Base-by-base conservation (phyloP, 2,797 vertebrate genomes). In the Urocyon cinereoargenteus region DNA sequence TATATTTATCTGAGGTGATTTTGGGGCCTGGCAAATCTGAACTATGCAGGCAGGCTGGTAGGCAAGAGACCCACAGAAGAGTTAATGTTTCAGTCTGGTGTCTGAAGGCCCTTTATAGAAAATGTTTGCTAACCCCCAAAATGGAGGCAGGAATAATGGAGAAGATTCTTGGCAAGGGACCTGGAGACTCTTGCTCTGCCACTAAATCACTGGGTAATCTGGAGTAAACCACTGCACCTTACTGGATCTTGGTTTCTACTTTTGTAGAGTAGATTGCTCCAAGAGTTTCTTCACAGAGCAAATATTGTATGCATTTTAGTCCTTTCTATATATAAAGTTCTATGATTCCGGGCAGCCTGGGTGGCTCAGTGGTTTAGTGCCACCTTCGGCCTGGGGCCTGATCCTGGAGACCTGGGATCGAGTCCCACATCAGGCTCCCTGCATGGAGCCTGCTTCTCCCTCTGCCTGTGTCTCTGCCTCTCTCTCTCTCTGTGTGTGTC, bases 211-310 rank as follows among this genome's bases (percentile, higher is more conserved):
- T 85, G 36, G 21, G 28, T 49, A 88, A 87, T 86, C 10, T 86
- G 70, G 2, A 49, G 5, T 86, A 94, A 96, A 82, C 45, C 6
- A 36, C 24, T 78, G 22, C 6, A 16, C 10, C 21, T 96, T 61
- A 64, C 15, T 95, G 53, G 7, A 78, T 90, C 36, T 96, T 34
- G 57, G 36, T 91, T 94, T 93, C n/a, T 86, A n/a, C 68, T 93
- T 84, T 84, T n/a, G 36, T 62, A 79, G 53, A 95, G 55, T 55
- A 70, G 4, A 57, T 93, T 59, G 53, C 6, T 19, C 91, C 21
- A 49, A 81, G 93, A 64, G 3, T 93, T 95, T 94, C 26, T 70
- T 91, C 22, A 91, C 8, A 89, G 24, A 72, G 18, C 26, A 86
- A 95, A 45, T 40, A 82, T 97, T 91, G 16, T 86, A 55, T 26